Evolutionary conservation across 2,797 vertebrate species (phyloP).

Genomic region (Lutjanus argentimaculatus): DNA sequence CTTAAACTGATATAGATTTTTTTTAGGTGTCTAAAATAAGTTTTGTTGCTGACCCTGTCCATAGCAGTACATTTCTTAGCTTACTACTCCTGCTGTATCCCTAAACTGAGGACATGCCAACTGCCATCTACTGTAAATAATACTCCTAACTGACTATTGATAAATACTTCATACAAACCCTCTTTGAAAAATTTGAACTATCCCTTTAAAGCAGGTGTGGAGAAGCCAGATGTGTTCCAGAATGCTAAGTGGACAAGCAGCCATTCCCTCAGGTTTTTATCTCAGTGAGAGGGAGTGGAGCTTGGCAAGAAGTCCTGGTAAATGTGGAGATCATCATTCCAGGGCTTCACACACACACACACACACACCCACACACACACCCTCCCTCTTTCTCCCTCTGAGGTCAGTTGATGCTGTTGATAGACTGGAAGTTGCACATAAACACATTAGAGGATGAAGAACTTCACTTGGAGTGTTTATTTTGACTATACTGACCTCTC

Average conservation of each 20-base stretch:
- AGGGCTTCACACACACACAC: slow-evolving; percentile 8
- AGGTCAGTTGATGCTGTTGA: slow-evolving; percentile 61
- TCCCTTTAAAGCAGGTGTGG: neutral
- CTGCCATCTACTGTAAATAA: too few species aligned
- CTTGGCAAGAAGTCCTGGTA: neutral
- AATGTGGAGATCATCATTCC: slow-evolving; percentile 6
- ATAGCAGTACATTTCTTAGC: too few species aligned
- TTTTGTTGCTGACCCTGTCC: too few species aligned
- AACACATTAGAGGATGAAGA: slow-evolving; percentile 58
- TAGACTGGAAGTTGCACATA: slow-evolving; percentile 65
- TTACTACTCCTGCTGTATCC: too few species aligned
- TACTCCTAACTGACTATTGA: too few species aligned
- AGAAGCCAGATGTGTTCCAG: neutral
- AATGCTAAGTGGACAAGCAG: neutral
- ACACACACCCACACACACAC: slow-evolving; percentile 5
- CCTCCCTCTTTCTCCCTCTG: slow-evolving; percentile 1
- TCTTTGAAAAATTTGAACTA: too few species aligned
- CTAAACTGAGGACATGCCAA: too few species aligned
- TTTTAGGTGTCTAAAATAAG: too few species aligned
- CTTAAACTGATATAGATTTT: too few species aligned
- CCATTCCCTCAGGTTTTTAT: slow-evolving; percentile 17
- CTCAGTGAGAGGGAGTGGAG: slow-evolving; percentile 10
- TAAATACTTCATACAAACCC: too few species aligned
- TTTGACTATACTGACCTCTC: slow-evolving; percentile 11
- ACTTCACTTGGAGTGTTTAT: slow-evolving; percentile 54